Percentiles rank a stretch among this genome's conserved stretches.
phyloP scores from a whole-genome alignment of 2,797 vertebrate genomes.

The Spea hammondii region DNA sequence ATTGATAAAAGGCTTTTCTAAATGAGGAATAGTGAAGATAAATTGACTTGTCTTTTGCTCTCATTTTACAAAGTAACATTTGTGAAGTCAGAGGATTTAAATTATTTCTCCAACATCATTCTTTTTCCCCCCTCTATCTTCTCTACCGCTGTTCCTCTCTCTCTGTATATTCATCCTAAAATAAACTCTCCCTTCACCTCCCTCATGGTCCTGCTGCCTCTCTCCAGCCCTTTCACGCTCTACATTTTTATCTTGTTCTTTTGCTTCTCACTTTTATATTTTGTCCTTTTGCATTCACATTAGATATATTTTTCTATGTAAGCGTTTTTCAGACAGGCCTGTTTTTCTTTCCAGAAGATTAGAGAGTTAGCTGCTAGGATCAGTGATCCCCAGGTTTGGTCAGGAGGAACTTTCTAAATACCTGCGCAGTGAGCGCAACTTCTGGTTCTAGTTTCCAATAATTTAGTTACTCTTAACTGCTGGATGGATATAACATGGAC shows the following conservation, averaged over 20 bases:
- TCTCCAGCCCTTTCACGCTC: constrained; percentile 40
- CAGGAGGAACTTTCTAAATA: constrained; percentile 19
- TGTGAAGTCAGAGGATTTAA: constrained; percentile 67
- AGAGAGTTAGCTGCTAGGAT: constrained; percentile 46
- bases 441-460: background rate
- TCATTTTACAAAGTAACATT: constrained; percentile 68
- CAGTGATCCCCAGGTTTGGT: constrained; percentile 41
- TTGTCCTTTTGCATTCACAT: constrained; percentile 37
- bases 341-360: constrained; percentile 35
- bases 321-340: constrained; percentile 36
- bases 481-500: no score
- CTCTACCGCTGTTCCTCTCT: constrained; percentile 29
- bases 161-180: constrained; percentile 49
- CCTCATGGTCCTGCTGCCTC: constrained; percentile 41
- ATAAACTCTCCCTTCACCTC: constrained; percentile 50
- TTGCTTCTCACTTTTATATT: constrained; percentile 45
- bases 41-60: constrained; percentile 66
- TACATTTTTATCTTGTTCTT: constrained; percentile 42
- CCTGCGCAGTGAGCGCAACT: constrained; percentile 12
- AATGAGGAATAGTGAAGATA: constrained; percentile 68
- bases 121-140: constrained; percentile 49
- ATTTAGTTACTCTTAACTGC: no score
- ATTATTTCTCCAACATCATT: constrained; percentile 60
- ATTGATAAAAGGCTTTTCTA: constrained; percentile 73
- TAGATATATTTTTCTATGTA: constrained; percentile 29